These are phyloP conservation scores for Acrocephalus kingi DNA, from an alignment of 2,113 vertebrate species.

Conservation along the genomic window DNA sequence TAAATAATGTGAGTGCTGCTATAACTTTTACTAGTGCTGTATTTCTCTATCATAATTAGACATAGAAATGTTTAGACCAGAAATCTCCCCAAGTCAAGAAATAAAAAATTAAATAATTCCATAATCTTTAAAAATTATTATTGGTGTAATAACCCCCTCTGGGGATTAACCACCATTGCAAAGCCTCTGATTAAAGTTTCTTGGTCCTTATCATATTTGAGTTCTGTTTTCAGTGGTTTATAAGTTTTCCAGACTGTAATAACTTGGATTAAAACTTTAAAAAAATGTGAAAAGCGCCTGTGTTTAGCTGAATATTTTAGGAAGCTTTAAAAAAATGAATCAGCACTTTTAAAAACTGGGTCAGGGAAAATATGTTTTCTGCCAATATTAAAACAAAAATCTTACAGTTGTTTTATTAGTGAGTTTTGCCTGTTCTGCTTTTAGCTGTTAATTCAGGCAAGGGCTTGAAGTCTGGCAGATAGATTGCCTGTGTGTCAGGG, in stretches of 20 bases:
- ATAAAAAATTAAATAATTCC: slow-evolving; percentile 26
- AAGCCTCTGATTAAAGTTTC: slow-evolving; percentile 31
- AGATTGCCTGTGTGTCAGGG: background rate
- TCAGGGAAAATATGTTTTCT: slow-evolving; percentile 38
- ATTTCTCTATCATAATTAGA: background rate
- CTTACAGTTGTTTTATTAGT: slow-evolving; percentile 1
- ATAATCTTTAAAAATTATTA: slow-evolving; percentile 27
- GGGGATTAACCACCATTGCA: slow-evolving; percentile 5
- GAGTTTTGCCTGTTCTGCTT: background rate
- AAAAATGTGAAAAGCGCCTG: background rate
- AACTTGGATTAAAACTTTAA: slow-evolving; percentile 45
- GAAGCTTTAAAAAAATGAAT: slow-evolving; percentile 36
- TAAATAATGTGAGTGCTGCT: background rate
- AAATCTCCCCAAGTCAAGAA: slow-evolving; percentile 2
- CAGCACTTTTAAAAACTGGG: slow-evolving; percentile 36
- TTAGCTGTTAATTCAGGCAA: slow-evolving; percentile 30
- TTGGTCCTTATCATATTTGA: slow-evolving; percentile 21
- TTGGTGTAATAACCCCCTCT: slow-evolving; percentile 13
- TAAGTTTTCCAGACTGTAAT: slow-evolving; percentile 20
- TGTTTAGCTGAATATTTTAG: slow-evolving; percentile 36
- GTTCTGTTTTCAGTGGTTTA: slow-evolving; percentile 24
- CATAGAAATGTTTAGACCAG: slow-evolving; percentile 4
- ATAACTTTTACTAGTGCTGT: background rate
- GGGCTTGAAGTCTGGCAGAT: slow-evolving; percentile 3
- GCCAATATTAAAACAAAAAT: slow-evolving; percentile 28